phyloP scores from a whole-genome alignment of 2,888 invertebrate genomes.

The Drosophila incognita region DNA sequence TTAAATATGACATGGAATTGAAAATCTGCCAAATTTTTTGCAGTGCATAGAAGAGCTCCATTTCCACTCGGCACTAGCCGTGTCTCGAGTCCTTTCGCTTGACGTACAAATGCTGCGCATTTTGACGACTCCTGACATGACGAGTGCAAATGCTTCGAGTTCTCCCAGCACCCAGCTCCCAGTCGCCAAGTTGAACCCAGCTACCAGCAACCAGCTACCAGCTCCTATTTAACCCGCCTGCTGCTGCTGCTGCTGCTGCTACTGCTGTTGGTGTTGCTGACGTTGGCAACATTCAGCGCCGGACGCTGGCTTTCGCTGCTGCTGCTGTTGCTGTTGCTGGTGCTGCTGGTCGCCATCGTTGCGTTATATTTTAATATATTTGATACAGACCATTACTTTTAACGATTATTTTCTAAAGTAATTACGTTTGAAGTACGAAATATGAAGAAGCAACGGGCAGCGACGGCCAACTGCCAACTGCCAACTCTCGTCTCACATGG shows the following conservation, averaged over 20 bases:
- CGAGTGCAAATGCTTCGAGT: slow-evolving; percentile 64
- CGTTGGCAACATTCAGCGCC: slow-evolving; percentile 55
- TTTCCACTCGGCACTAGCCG: slow-evolving; percentile 2
- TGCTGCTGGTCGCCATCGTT: slow-evolving; percentile 52
- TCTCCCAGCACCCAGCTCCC: not conserved
- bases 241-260: not conserved
- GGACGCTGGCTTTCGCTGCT: slow-evolving; percentile 20
- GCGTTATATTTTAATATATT: slow-evolving; percentile 84
- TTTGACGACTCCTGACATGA: slow-evolving; percentile 80
- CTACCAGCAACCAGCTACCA: not conserved
- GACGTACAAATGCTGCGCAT: slow-evolving; percentile 64
- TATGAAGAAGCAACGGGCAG: slow-evolving; percentile 72
- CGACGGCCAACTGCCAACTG: slow-evolving; percentile 36
- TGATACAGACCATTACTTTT: slow-evolving; percentile 84
- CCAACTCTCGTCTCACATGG: slow-evolving; percentile 56
- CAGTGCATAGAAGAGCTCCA: not conserved
- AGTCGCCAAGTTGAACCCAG: not conserved
- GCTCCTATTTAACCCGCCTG: not conserved
- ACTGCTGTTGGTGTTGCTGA: slow-evolving; percentile 41
- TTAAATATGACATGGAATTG: not conserved
- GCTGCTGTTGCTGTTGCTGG: slow-evolving; percentile 1
- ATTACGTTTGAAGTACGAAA: slow-evolving; percentile 83
- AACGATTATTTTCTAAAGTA: slow-evolving; percentile 84
- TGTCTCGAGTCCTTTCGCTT: slow-evolving; percentile 53
- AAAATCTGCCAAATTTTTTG: not conserved